Conservation (phyloP, 2,888 invertebrate species). For the Clitarchus hookeri region DNA sequence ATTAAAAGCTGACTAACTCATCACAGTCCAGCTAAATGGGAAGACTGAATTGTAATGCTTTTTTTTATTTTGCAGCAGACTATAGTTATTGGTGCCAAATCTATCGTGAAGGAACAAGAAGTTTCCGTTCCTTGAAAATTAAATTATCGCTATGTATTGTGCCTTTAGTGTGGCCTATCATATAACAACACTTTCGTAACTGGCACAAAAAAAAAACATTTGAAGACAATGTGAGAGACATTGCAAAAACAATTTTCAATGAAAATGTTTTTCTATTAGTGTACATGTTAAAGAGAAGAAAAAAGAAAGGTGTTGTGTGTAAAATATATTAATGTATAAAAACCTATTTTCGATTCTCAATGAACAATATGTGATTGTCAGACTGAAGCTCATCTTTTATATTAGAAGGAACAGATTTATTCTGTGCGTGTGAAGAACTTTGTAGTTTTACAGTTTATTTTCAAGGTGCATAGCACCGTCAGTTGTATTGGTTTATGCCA, state of each 20-base stretch:
- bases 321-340: neutral
- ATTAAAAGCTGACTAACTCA: neutral
- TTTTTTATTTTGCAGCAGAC: slow-evolving; percentile 6
- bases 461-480: neutral
- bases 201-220: neutral
- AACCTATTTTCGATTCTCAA: slow-evolving; percentile 14
- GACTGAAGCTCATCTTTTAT: slow-evolving; percentile 6
- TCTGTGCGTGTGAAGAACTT: neutral
- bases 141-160: neutral
- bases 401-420: neutral
- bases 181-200: neutral
- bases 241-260: neutral
- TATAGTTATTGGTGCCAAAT: neutral
- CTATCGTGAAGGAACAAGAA: neutral
- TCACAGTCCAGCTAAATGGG: neutral
- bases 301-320: neutral
- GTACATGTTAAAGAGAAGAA: neutral
- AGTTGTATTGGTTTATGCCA: slow-evolving; percentile 14
- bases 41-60: neutral
- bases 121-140: neutral
- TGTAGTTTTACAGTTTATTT: neutral
- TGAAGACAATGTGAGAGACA: neutral
- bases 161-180: neutral
- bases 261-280: neutral
- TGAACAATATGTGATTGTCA: slow-evolving; percentile 10